Evolutionary conservation across 2,888 invertebrate species (phyloP), one percentile per base, ranked within the genome.

Genomic region (Colostygia pectinataria): DNA sequence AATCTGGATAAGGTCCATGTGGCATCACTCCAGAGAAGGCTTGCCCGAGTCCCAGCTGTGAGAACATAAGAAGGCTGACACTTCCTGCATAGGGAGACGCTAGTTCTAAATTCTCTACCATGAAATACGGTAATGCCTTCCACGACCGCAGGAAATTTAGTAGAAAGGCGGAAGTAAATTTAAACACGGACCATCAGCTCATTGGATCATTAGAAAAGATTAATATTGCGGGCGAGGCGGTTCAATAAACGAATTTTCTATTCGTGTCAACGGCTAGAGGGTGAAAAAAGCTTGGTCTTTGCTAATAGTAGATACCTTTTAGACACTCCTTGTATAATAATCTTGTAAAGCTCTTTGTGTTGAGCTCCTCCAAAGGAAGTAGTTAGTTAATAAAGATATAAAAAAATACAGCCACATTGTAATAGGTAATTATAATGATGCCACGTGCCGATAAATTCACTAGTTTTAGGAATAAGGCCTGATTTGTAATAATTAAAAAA

Each of bases 81-180:
- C 39, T 29, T 50, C 49, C 23, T 34, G 39, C 36, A 27, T 10
- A 37, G 28, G 31, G 10, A n/a, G 13, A 41, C 45, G 39, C 24
- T 15, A 49, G 20, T 38, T 33, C 27, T 5, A 9, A n/a, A 70
- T 63, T 69, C 56, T 59, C 61, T 63, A 71, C 68, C 69, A 60
- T 71, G 69, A 77, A 71, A 74, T 73, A 77, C 69, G 68, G 63
- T 71, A 70, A 71, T 70, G 69, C 56, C 64, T 69, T 67, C 67
- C 61, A 62, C 61, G 27, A 37, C 41, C 37, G 32, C 51, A 41
- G 32, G 51, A 45, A 45, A 41, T 51, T 51, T 61, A 60, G 50
- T 57, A 57, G 64, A 58, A 65, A 66, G 56, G 57, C 55, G 68
- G 62, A 64, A 64, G 68, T 73, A 66, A 71, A 72, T 71, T 71